These are phyloP conservation scores for Tachystola acroxantha DNA, from an alignment of 2,888 invertebrate species.

Conservation along the genomic window DNA sequence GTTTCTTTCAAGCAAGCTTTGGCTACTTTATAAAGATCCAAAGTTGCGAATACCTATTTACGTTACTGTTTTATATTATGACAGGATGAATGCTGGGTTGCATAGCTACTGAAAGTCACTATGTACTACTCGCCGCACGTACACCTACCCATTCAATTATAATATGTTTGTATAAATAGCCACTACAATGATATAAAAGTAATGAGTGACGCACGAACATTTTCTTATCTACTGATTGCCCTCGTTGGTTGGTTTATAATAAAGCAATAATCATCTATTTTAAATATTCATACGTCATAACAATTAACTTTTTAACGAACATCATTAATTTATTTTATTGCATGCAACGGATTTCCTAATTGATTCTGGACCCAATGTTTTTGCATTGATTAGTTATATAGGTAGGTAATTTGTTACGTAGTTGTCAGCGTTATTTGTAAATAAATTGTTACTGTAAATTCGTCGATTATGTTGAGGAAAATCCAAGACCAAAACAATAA, in stretches of 20 bases:
- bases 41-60: not conserved
- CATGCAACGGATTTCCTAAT: not conserved
- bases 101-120: no score
- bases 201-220: conserved; percentile 58
- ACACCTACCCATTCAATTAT: conserved; percentile 5
- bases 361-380: not conserved
- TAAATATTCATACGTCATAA: conserved; percentile 30
- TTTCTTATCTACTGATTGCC: conserved; percentile 58
- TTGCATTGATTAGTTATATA: no score
- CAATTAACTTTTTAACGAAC: not conserved
- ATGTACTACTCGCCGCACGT: no score
- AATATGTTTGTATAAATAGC: conserved; percentile 8
- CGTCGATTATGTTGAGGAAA: no score
- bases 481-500: no score
- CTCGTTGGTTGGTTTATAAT: conserved; percentile 51
- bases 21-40: conserved; percentile 5
- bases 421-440: no score
- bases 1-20: conserved; percentile 32
- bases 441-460: no score
- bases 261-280: conserved; percentile 48
- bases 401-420: no score
- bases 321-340: not conserved
- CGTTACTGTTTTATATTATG: no score
- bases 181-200: conserved; percentile 18
- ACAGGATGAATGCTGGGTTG: no score